phyloP scores from a whole-genome alignment of 2,888 invertebrate species.

The Latrodectus elegans region DNA sequence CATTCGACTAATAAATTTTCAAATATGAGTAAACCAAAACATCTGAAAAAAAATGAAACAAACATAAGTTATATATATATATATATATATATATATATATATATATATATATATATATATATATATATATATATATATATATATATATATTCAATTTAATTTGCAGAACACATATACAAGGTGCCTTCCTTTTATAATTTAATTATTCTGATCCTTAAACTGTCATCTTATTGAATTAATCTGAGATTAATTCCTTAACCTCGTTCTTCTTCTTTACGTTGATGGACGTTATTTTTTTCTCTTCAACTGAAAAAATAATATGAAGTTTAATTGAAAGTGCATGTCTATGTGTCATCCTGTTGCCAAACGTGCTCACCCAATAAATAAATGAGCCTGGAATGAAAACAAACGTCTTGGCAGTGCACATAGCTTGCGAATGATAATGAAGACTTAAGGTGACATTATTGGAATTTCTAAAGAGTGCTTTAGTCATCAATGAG shows the following conservation, averaged over 20 bases:
- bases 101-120: no score
- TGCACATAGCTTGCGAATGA: neutral
- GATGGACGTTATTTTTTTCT: neutral
- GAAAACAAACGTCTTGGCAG: neutral
- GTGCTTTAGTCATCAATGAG: neutral
- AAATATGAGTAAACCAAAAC: no score
- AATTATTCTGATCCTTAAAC: neutral
- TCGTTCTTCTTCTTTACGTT: neutral
- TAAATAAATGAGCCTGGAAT: neutral
- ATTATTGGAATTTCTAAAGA: constrained; percentile 3
- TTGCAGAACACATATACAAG: no score
- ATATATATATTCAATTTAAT: no score
- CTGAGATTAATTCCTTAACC: neutral
- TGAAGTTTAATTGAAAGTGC: no score
- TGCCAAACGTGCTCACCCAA: neutral
- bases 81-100: no score
- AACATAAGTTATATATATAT: no score
- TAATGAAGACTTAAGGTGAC: constrained; percentile 2
- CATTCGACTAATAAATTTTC: no score
- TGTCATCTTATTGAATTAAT: neutral
- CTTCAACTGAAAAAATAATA: neutral
- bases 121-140: no score
- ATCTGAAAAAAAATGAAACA: no score
- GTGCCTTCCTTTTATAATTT: neutral
- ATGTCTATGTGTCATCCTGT: neutral